These are phyloP conservation scores for Oncorhynchus nerka DNA, from an alignment of 2,113 vertebrate genomes.

Conservation along the genomic window DNA sequence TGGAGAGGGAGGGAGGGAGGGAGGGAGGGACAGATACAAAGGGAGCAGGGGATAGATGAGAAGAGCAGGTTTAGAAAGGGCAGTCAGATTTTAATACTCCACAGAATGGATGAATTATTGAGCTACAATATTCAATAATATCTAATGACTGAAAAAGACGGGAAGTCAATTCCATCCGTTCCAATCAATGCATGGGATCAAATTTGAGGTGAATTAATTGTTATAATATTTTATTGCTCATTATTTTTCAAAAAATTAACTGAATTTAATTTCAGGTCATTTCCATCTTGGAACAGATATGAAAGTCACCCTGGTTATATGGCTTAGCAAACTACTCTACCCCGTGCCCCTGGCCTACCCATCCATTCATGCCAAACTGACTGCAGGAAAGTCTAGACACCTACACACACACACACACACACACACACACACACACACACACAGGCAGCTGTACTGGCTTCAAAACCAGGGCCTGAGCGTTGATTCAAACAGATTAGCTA, in stretches of 20 bases:
- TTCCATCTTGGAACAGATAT: too few species aligned
- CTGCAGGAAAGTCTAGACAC: too few species aligned
- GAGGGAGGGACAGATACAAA: background rate
- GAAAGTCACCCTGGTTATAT: too few species aligned
- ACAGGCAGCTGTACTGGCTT: background rate
- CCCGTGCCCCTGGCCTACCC: too few species aligned
- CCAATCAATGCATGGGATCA: background rate
- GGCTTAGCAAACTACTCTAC: too few species aligned
- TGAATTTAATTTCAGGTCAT: too few species aligned
- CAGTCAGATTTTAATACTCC: background rate
- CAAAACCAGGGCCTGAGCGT: conserved; percentile 40
- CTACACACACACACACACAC: too few species aligned
- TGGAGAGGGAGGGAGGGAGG: too few species aligned
- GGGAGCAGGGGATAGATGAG: background rate
- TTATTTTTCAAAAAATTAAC: too few species aligned
- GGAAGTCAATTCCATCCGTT: background rate
- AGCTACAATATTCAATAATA: background rate
- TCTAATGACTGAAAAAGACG: background rate
- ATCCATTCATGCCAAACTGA: too few species aligned
- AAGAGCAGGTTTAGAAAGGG: background rate
- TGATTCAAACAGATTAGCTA: conserved; percentile 13
- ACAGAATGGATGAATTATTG: background rate
- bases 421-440: conserved; percentile 1
- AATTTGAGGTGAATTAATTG: too few species aligned
- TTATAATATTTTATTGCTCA: too few species aligned